Percentiles rank a stretch among this genome's conserved stretches.
These are phyloP conservation scores for Gavia stellata DNA, from an alignment of 2,113 vertebrate genomes.

Conservation along the genomic window DNA sequence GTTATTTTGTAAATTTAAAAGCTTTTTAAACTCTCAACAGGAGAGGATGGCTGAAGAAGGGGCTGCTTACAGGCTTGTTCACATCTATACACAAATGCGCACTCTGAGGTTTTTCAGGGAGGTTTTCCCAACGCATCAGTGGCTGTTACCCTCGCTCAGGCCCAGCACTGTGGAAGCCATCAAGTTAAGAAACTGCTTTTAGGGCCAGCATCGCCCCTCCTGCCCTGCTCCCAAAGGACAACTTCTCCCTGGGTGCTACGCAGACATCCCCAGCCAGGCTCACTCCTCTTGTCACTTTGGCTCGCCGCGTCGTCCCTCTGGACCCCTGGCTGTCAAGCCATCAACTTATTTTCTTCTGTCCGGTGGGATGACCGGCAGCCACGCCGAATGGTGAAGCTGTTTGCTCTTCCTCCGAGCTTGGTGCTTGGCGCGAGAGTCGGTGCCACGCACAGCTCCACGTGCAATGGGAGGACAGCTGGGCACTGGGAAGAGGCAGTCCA, in stretches of 20 bases:
- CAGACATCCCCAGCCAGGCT: background rate
- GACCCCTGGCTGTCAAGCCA: background rate
- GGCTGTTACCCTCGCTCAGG: background rate
- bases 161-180: background rate
- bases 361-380: background rate
- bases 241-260: background rate
- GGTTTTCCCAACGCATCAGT: background rate
- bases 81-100: background rate
- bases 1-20: background rate
- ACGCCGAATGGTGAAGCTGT: background rate
- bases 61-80: background rate
- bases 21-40: background rate
- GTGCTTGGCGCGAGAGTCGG: background rate
- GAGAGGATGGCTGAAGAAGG: background rate
- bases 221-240: background rate
- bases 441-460: background rate
- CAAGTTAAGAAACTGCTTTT: background rate
- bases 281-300: background rate
- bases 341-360: background rate
- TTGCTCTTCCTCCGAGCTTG: background rate
- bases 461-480: background rate
- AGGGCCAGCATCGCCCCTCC: background rate
- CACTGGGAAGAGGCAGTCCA: background rate
- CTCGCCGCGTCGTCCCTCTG: rapidly evolving
- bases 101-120: background rate